Percentiles rank a stretch among this genome's conserved stretches.
Conservation (phyloP, 2,113 vertebrate species). For the Callipepla californica region DNA sequence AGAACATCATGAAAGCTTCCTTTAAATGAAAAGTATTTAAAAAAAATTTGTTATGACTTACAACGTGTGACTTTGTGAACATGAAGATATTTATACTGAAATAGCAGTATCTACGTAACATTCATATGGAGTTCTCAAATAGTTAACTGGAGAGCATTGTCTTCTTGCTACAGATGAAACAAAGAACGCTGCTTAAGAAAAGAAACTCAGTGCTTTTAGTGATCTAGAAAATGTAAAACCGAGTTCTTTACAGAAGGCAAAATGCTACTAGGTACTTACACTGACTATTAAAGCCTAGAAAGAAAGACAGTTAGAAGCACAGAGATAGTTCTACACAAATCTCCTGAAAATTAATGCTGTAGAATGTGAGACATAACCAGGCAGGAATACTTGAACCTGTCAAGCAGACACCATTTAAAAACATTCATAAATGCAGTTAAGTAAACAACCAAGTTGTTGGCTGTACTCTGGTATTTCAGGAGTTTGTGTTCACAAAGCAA, state of each 20-base stretch:
- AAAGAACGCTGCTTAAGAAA: background rate
- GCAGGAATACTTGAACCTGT: background rate
- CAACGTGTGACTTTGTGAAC: background rate
- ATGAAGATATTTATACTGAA: background rate
- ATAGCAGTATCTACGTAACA: background rate
- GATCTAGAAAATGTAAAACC: background rate
- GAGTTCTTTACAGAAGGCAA: background rate
- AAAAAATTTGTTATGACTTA: background rate
- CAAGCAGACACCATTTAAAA: background rate
- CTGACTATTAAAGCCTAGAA: background rate
- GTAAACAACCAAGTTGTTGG: background rate
- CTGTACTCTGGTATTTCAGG: background rate
- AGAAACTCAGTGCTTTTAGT: background rate
- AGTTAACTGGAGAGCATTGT: background rate
- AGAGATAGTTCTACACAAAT: background rate
- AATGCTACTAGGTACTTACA: background rate
- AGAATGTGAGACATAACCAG: background rate
- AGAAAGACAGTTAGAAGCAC: background rate
- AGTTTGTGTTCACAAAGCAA: background rate
- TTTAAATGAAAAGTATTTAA: conserved; percentile 55
- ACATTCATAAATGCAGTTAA: background rate
- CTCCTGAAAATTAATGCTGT: conserved; percentile 7
- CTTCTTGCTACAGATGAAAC: background rate
- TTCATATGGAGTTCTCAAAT: background rate
- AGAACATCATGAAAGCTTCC: conserved; percentile 85